phyloP scores from a whole-genome alignment of 1,140 invertebrate genomes.

The Drosophila ficusphila region DNA sequence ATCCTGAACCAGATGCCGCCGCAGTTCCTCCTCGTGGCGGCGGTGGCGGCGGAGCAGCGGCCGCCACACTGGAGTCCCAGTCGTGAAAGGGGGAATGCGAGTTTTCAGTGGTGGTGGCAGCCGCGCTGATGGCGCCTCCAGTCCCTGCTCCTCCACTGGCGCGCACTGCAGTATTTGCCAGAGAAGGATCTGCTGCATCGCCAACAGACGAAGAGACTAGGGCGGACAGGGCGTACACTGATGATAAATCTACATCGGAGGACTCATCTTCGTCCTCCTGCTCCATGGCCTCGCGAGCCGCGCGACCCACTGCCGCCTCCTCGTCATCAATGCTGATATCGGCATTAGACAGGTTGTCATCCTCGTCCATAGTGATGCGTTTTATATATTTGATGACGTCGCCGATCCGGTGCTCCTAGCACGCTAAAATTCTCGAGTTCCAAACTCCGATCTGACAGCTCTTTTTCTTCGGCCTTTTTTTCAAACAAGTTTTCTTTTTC shows the following conservation, averaged over 20 bases:
- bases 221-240: constrained; percentile 49
- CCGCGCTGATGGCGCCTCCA: neutral
- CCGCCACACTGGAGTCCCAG: constrained; percentile 55
- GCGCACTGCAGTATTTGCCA: neutral
- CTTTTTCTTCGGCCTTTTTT: constrained; percentile 54
- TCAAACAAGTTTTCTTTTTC: constrained; percentile 75
- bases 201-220: neutral
- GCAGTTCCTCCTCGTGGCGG: constrained; percentile 1
- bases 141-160: neutral
- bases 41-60: constrained; percentile 5
- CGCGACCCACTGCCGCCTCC: constrained; percentile 26
- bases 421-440: constrained; percentile 41
- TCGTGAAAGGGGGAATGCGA: constrained; percentile 66
- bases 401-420: constrained; percentile 28
- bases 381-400: constrained; percentile 67
- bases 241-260: constrained; percentile 56
- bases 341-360: constrained; percentile 77
- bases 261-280: constrained; percentile 31
- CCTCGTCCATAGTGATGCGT: constrained; percentile 69
- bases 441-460: constrained; percentile 34
- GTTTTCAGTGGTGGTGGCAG: constrained; percentile 20
- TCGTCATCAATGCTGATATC: constrained; percentile 77
- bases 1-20: constrained; percentile 1
- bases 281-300: constrained; percentile 24
- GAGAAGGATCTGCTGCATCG: too few relatives aligned